Evolutionary conservation across 2,888 invertebrate species (phyloP).

Genomic region (Nycteola revayana): DNA sequence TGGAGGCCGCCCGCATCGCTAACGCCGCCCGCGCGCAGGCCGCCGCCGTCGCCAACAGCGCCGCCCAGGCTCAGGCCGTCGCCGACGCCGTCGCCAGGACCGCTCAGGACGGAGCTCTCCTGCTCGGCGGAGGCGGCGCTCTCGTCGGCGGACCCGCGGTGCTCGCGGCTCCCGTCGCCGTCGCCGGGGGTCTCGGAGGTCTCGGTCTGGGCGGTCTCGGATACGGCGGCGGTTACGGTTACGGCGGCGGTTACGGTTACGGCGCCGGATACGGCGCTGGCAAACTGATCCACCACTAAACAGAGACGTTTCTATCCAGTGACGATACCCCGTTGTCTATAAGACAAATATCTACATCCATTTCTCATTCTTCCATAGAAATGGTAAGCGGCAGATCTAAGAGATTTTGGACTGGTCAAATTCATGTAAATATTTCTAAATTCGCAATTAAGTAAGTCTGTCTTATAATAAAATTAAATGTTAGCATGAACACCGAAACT

Average conservation of each 20-base stretch:
- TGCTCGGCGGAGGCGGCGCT: constrained; percentile 46
- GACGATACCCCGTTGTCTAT: constrained; percentile 38
- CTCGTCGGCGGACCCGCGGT: constrained; percentile 20
- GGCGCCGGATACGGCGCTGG: constrained; percentile 25
- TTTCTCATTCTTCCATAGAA: constrained; percentile 59
- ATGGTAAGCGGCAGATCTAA: constrained; percentile 69
- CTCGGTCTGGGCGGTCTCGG: constrained; percentile 26
- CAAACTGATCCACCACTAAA: constrained; percentile 24
- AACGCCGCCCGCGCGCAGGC: constrained; percentile 39
- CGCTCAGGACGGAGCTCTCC: constrained; percentile 57
- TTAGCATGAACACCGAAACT: constrained; percentile 35
- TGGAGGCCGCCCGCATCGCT: constrained; percentile 71
- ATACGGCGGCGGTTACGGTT: constrained; percentile 30
- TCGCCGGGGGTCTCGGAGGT: constrained; percentile 31
- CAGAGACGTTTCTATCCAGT: constrained; percentile 24
- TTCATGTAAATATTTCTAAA: constrained; percentile 49
- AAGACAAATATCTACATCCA: constrained; percentile 62
- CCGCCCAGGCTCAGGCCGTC: constrained; percentile 42
- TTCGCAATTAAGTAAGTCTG: constrained; percentile 42
- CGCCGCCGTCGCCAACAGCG: constrained; percentile 28
- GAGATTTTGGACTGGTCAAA: constrained; percentile 49
- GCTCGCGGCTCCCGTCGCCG: constrained; percentile 27
- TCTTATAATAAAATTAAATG: constrained; percentile 47
- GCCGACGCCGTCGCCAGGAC: constrained; percentile 40
- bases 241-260: constrained; percentile 23